These are phyloP conservation scores for Miichthys miiuy DNA, from an alignment of 2,797 vertebrate genomes.

Conservation along the genomic window DNA sequence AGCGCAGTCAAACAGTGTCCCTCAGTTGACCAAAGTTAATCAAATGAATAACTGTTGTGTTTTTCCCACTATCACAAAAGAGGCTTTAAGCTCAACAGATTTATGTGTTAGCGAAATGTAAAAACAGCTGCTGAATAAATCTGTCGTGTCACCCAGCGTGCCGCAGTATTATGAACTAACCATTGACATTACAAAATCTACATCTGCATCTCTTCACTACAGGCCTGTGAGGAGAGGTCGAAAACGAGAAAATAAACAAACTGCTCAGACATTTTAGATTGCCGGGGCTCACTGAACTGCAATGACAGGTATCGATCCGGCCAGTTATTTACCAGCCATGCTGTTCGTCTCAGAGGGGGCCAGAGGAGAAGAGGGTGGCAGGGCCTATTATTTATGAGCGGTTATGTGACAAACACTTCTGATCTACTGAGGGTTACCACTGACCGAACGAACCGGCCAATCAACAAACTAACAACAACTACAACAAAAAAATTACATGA, in stretches of 20 bases:
- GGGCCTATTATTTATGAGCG: slow-evolving; percentile 76
- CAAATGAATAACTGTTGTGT: not conserved
- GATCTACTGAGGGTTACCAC: slow-evolving; percentile 60
- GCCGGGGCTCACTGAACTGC: slow-evolving; percentile 66
- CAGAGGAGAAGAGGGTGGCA: slow-evolving; percentile 52
- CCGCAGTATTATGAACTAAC: slow-evolving; percentile 4
- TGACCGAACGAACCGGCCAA: slow-evolving; percentile 46
- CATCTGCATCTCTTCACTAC: slow-evolving; percentile 43
- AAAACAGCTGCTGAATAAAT: not conserved
- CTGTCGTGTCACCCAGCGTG: not conserved
- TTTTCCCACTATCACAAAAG: not conserved
- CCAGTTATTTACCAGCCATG: slow-evolving; percentile 75
- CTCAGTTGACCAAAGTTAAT: slow-evolving; percentile 9
- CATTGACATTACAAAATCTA: slow-evolving; percentile 19
- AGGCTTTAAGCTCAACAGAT: not conserved
- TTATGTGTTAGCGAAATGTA: not conserved
- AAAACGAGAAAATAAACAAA: slow-evolving; percentile 68
- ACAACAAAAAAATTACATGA: not conserved
- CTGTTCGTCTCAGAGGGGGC: slow-evolving; percentile 57
- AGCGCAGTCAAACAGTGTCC: not conserved
- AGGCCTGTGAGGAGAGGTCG: slow-evolving; percentile 15
- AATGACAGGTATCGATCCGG: slow-evolving; percentile 78
- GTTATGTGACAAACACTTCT: slow-evolving; percentile 71
- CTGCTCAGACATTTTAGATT: slow-evolving; percentile 61
- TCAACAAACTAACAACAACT: slow-evolving; percentile 38